Evolutionary conservation across 2,888 invertebrate genomes (phyloP).

Genomic region (Tachystola acroxantha): DNA sequence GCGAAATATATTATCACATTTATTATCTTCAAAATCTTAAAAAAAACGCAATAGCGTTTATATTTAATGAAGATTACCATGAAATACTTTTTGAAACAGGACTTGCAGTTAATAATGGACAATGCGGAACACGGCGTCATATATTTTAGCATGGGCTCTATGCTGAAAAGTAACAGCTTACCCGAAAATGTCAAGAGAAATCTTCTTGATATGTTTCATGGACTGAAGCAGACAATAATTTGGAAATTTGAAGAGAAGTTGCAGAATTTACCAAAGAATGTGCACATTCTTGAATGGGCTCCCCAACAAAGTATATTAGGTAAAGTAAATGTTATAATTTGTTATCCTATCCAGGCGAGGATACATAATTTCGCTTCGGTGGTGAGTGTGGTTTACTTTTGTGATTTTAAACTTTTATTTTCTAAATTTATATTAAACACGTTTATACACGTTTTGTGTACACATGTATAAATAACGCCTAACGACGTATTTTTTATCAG

Average conservation of each 20-base stretch:
- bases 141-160: slow-evolving; percentile 56
- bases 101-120: slow-evolving; percentile 42
- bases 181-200: slow-evolving; percentile 27
- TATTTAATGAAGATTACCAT: too few species aligned
- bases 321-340: too few species aligned
- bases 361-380: background rate
- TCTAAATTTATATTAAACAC: too few species aligned
- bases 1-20: too few species aligned
- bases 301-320: slow-evolving; percentile 41
- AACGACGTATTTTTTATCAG: too few species aligned
- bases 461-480: too few species aligned
- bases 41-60: too few species aligned
- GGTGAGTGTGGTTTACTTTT: too few species aligned
- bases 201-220: slow-evolving; percentile 40
- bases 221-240: slow-evolving; percentile 48
- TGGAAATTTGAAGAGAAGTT: slow-evolving; percentile 53
- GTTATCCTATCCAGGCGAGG: slow-evolving; percentile 5
- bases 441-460: too few species aligned
- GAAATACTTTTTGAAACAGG: slow-evolving; percentile 24
- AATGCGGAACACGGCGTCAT: slow-evolving; percentile 44
- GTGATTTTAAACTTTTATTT: too few species aligned
- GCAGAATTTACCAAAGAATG: slow-evolving; percentile 36
- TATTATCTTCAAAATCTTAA: too few species aligned
- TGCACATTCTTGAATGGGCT: slow-evolving; percentile 45
- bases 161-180: slow-evolving; percentile 35